A percentile compares a stretch with the other conserved stretches of the same genome.
phyloP scores from a whole-genome alignment of 2,113 vertebrate species.

The Arothron firmamentum region DNA sequence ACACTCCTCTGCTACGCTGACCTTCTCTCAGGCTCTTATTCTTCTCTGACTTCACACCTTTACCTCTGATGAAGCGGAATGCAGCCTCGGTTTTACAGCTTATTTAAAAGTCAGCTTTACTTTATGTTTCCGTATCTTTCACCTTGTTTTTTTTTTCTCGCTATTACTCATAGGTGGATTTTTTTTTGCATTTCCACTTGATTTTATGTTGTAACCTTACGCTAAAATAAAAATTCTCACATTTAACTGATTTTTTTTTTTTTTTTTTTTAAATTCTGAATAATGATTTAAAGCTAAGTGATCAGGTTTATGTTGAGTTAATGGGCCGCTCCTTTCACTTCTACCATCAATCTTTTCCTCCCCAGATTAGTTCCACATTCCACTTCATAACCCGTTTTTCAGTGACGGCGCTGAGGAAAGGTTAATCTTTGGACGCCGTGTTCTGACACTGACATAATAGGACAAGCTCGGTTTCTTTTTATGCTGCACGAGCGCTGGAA shows the following conservation, averaged over 20 bases:
- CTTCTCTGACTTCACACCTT: conserved; percentile 58
- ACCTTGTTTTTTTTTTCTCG: background rate
- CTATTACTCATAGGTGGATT: too few relatives aligned
- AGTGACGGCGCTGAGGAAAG: conserved; percentile 34
- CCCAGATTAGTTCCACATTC: background rate
- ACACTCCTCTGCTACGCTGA: conserved; percentile 47
- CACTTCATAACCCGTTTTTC: background rate
- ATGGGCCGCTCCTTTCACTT: too few relatives aligned
- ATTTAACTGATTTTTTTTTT: too few relatives aligned
- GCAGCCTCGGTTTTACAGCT: conserved; percentile 28
- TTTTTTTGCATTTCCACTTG: too few relatives aligned
- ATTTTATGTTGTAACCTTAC: too few relatives aligned
- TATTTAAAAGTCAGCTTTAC: background rate
- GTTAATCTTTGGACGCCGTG: conserved; percentile 32
- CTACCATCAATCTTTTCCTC: too few relatives aligned
- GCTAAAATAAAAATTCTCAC: too few relatives aligned
- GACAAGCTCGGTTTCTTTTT: conserved; percentile 56
- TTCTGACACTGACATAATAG: conserved; percentile 45
- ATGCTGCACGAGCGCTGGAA: conserved; percentile 37
- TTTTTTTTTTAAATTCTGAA: too few relatives aligned
- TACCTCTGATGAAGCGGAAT: conserved; percentile 40
- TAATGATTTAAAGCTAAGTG: too few relatives aligned
- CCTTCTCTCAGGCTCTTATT: conserved; percentile 64
- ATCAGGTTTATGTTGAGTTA: too few relatives aligned
- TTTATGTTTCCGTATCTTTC: background rate